Base-by-base conservation (phyloP, 2,888 invertebrate genomes). In the Corbicula japonica region DNA sequence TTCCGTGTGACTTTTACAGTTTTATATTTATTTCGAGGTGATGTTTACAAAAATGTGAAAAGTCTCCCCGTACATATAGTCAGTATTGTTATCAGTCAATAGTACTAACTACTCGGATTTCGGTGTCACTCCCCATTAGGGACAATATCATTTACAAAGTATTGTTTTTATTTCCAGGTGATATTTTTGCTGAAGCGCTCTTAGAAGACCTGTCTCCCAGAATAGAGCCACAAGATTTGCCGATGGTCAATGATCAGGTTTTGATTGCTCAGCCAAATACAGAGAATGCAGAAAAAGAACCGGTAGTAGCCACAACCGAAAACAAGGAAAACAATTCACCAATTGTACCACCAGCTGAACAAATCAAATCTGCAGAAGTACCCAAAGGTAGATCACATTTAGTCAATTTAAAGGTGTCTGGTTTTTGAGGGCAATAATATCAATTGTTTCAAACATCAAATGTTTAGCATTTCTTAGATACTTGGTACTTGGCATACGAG, bases 141-240 rank as follows among this genome's bases (percentile, higher is more conserved):
- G 10, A 21, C 26, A 2, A 26, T 10, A n/a, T 4, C 21, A 3
- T 3, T 3, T 23, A 26, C 28, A 26, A 32, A 10, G 12, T 8
- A 15, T 21, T 50, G 30, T 58, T 12, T 69, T 30, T 35, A 5
- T 46, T 79, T 75, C 12, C 63, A 86, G 86, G 80, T 52, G 86
- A 86, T 46, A 80, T 85, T 46, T 85, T 86, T 66, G 85, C 86
- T 23, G 83, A 84, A 50, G 85, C 83, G 10, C 76, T 86, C 6
- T 35, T 86, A 18, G 81, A 85, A 15, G 83, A 85, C 32, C 69
- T 86, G 48, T 63, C 82, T 18, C 71, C 83, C 46, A 32, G 77
- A 28, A 65, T 80, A 6, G 63, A 69, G 44, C 83, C 77, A 23
- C 71, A 75, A 38, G 61, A 70, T n/a, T 8, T 70, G 15, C 28